These are phyloP conservation scores for Bombylius major DNA, from an alignment of 2,888 invertebrate genomes.

Conservation along the genomic window DNA sequence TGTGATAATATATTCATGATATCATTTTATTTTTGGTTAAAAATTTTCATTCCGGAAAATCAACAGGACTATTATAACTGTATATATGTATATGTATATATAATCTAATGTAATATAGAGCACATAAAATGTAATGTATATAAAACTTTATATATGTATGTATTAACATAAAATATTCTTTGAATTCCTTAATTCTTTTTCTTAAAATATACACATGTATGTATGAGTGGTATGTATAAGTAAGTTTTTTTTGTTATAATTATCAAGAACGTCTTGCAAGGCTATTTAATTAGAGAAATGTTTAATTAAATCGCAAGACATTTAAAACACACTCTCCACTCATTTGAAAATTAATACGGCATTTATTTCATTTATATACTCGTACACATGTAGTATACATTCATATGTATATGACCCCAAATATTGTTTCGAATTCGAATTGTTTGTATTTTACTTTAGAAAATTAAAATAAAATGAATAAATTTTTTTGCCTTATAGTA, in stretches of 20 bases:
- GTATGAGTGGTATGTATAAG: too few relatives aligned
- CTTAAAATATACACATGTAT: not conserved
- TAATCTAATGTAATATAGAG: too few relatives aligned
- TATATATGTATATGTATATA: not conserved
- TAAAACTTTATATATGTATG: not conserved
- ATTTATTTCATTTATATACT: too few relatives aligned
- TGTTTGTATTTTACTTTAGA: too few relatives aligned
- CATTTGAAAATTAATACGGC: not conserved
- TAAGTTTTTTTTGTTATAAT: not conserved
- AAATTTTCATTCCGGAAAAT: conserved; percentile 5
- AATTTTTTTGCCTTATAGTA: too few relatives aligned
- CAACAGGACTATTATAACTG: conserved; percentile 4
- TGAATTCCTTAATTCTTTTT: not conserved
- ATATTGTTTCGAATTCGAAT: too few relatives aligned
- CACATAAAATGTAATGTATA: not conserved
- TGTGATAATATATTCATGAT: conserved; percentile 8
- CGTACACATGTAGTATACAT: too few relatives aligned
- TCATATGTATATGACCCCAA: too few relatives aligned
- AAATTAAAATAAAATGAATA: too few relatives aligned
- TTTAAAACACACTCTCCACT: conserved; percentile 1
- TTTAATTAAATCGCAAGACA: conserved; percentile 8
- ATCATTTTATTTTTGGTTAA: not conserved
- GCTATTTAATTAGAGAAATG: conserved; percentile 6
- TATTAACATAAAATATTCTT: not conserved
- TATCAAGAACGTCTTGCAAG: not conserved